Evolutionary conservation across 1,140 invertebrate species (phyloP), one percentile per base, ranked within the genome.

Genomic region (Drosophila pachea): DNA sequence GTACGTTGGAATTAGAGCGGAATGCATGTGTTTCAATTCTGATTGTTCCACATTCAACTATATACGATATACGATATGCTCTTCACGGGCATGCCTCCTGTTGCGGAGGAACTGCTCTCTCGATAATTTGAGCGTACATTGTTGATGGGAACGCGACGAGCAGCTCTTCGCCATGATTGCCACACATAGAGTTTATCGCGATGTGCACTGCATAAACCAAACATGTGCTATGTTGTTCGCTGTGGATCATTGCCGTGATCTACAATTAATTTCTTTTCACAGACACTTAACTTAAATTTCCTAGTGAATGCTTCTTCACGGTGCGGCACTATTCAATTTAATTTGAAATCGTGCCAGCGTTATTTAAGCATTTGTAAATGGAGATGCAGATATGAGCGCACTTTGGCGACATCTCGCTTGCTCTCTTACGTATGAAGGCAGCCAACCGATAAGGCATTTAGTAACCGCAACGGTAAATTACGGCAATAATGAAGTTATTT

Each of bases 181-280:
- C 22, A 22, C 3, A 22, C 1, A 22, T 22, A 22, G 22, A 22
- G 40, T 8, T 43, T 29, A 35, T 47, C 32, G 4, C 14, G 42
- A 64, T 45, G 7, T 14, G n/a, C 47, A 22, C 4, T 11, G 55
- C 55, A 67, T 67, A 42, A 66, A 50, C 53, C 14, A 8, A 6
- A 29, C 5, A 42, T n/a, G 32, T 47, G 40, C 11, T 56, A 4
- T n/a, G 35, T 55, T 55, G 36, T 48, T 36, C 29, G 6, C 36
- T 43, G 31, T 58, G 53, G 31, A 52, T 29, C 16, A 42, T 55
- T 22, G 22, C 8, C 36, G 31, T 6, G 7, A 0, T 53, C n/a
- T 78, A 71, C 52, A 78, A 61, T 74, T 71, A 78, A 36, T 16
- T 71, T 52, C 54, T 66, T 53, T 55, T 38, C 52, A 53, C 22